phyloP scores from a whole-genome alignment of 2,113 vertebrate genomes.

The Chamaea fasciata region DNA sequence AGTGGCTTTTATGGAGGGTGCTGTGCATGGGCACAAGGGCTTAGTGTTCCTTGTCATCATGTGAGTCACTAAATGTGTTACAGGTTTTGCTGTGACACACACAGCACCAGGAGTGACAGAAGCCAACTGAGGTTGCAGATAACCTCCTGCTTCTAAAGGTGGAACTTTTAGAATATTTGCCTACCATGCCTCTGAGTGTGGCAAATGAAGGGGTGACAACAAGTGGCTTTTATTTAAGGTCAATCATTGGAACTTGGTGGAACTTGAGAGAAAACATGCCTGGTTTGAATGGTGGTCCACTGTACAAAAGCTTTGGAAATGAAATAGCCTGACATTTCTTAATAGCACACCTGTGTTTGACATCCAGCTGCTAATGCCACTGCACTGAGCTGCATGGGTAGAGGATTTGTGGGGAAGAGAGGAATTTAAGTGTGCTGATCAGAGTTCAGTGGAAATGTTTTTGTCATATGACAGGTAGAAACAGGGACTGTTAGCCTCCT shows the following conservation, averaged over 20 bases:
- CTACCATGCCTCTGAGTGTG: fast-evolving
- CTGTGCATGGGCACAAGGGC: neutral
- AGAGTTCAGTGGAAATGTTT: neutral
- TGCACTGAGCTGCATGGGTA: neutral
- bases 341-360: neutral
- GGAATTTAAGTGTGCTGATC: neutral
- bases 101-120: neutral
- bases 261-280: neutral
- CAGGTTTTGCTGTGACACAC: neutral
- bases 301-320: neutral
- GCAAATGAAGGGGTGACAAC: neutral
- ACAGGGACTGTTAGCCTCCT: neutral
- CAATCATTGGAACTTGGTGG: neutral
- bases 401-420: neutral
- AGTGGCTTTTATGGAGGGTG: neutral
- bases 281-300: neutral
- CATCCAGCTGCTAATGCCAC: neutral
- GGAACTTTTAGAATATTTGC: neutral
- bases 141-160: neutral
- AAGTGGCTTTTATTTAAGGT: neutral
- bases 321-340: neutral
- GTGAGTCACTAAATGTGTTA: neutral
- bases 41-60: neutral
- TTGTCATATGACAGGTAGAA: neutral
- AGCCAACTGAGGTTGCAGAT: neutral